Conservation (phyloP, 2,888 invertebrate genomes). For the Troilus luridus region DNA sequence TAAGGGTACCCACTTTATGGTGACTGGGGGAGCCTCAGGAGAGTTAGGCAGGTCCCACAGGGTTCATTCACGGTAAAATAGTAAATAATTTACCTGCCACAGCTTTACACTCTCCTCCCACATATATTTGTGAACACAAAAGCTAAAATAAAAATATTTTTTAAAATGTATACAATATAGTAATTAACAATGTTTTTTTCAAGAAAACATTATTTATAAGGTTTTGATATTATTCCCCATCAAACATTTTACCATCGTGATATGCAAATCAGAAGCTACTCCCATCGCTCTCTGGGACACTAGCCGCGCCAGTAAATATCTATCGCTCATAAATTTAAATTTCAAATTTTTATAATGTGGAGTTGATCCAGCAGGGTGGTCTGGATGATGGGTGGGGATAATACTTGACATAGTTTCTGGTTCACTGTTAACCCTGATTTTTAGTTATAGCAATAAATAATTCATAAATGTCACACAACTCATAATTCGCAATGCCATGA, state of each 20-base stretch:
- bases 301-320: background rate
- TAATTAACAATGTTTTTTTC: background rate
- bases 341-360: constrained; percentile 19
- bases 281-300: background rate
- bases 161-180: no score
- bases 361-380: background rate
- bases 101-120: no score
- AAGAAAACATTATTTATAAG: background rate
- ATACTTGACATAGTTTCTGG: background rate
- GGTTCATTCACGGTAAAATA: no score
- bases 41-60: no score
- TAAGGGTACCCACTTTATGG: no score
- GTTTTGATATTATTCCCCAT: background rate
- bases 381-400: background rate
- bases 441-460: background rate
- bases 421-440: background rate
- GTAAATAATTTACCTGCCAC: no score
- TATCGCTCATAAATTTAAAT: constrained; percentile 23
- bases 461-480: background rate
- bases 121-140: no score
- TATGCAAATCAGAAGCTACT: background rate
- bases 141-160: no score
- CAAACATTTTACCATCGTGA: background rate
- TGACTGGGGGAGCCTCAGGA: no score
- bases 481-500: background rate